Evolutionary conservation across 2,888 invertebrate species (phyloP).

Genomic region (Agriopis leucophaearia): DNA sequence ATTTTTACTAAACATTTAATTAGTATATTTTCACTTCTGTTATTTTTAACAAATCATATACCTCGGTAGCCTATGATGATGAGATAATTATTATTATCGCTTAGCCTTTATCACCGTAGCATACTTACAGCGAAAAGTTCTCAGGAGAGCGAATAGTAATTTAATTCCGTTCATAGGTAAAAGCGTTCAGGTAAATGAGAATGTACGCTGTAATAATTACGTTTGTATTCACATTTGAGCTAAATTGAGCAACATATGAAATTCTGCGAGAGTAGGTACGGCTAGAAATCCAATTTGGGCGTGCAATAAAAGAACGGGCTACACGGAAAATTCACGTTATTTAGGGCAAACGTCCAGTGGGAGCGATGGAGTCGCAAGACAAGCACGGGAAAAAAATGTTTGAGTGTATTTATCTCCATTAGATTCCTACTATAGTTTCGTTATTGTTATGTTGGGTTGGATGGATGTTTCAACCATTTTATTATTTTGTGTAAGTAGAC

Average conservation of each 20-base stretch:
- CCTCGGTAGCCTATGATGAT: no score
- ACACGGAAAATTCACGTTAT: conserved; percentile 51
- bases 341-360: conserved; percentile 46
- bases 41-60: no score
- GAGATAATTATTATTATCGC: not conserved
- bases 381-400: not conserved
- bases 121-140: not conserved
- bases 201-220: conserved; percentile 52
- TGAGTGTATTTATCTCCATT: not conserved
- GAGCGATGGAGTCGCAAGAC: conserved; percentile 10
- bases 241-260: conserved; percentile 62
- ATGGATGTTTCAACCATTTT: no score
- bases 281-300: conserved; percentile 70
- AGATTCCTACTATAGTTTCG: not conserved
- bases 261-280: conserved; percentile 61
- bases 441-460: not conserved
- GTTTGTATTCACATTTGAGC: conserved; percentile 51
- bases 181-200: conserved; percentile 47
- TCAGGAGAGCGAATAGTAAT: conserved; percentile 38
- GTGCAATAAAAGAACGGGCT: conserved; percentile 71
- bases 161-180: conserved; percentile 44
- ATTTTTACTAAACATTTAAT: no score
- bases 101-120: not conserved
- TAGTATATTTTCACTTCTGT: no score
- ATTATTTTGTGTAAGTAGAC: no score